Conservation (phyloP, 2,888 invertebrate genomes). For the Drosophila neutralis region DNA sequence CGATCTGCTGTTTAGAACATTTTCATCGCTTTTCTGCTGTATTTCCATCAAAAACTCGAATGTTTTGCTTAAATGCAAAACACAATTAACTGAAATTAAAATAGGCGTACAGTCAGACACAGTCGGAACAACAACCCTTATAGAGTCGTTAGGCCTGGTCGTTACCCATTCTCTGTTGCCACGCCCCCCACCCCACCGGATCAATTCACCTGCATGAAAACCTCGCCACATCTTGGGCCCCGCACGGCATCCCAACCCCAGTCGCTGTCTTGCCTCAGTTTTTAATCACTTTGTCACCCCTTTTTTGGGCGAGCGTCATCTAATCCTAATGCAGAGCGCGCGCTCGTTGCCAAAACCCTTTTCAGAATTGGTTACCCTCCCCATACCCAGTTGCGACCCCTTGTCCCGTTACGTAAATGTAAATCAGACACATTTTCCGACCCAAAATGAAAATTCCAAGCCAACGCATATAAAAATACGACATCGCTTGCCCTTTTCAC, state of each 20-base stretch:
- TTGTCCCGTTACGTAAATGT: constrained; percentile 56
- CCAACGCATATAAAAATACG: constrained; percentile 58
- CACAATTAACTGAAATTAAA: constrained; percentile 81
- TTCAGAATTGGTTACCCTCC: constrained; percentile 47
- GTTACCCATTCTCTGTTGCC: neutral
- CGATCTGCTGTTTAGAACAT: constrained; percentile 25
- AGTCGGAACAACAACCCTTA: constrained; percentile 62
- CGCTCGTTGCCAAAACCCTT: constrained; percentile 67
- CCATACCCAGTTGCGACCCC: constrained; percentile 15
- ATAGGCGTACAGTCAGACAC: constrained; percentile 52
- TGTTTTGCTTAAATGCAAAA: constrained; percentile 71
- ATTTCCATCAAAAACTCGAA: constrained; percentile 75
- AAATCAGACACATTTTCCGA: constrained; percentile 76
- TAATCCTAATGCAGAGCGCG: constrained; percentile 63
- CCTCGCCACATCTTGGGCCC: constrained; percentile 55
- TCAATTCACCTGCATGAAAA: constrained; percentile 43
- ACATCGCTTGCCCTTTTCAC: constrained; percentile 37
- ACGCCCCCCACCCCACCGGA: neutral
- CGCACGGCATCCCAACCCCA: constrained; percentile 29
- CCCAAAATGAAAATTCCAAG: constrained; percentile 70
- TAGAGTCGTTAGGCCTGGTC: constrained; percentile 34
- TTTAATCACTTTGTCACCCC: constrained; percentile 80
- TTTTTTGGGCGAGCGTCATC: constrained; percentile 40
- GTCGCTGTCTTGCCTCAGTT: constrained; percentile 60
- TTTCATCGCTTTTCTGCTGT: constrained; percentile 73